A percentile compares a stretch with the other conserved stretches of the same genome.
phyloP scores from a whole-genome alignment of 1,140 invertebrate genomes.

The Chlorops oryzae region DNA sequence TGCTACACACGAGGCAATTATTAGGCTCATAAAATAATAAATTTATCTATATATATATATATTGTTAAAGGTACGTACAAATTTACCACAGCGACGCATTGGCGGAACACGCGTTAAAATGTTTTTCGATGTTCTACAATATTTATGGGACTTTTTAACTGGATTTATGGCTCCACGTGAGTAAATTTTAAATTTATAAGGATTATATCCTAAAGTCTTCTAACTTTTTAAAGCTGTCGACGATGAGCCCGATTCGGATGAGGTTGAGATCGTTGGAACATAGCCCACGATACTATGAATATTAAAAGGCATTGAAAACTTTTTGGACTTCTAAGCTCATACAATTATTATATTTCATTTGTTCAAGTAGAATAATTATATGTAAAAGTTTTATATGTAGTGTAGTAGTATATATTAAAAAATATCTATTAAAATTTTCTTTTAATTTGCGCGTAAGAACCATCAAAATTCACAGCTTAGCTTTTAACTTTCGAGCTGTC shows the following conservation, averaged over 20 bases:
- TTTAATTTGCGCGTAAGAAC: background rate
- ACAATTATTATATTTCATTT: background rate
- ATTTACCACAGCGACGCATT: conserved; percentile 11
- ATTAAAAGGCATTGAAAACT: background rate
- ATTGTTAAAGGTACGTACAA: background rate
- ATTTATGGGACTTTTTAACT: conserved; percentile 32
- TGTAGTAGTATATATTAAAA: background rate
- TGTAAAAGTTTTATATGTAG: conserved; percentile 1
- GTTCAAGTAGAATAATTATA: conserved; percentile 1
- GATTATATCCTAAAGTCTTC: conserved; percentile 1
- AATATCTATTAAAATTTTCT: background rate
- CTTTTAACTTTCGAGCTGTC: no score
- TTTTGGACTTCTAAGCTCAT: conserved; percentile 4
- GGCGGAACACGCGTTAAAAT: conserved; percentile 20
- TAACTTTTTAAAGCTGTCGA: conserved; percentile 22
- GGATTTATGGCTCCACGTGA: conserved; percentile 38
- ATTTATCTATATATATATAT: conserved; percentile 11
- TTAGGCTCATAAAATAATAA: conserved; percentile 31
- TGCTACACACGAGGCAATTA: conserved; percentile 15
- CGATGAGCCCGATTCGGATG: conserved; percentile 39
- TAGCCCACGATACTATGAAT: background rate
- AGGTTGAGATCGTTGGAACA: conserved; percentile 31
- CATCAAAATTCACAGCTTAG: no score
- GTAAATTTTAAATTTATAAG: conserved; percentile 9
- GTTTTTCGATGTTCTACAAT: conserved; percentile 39